Base-by-base conservation (phyloP, 2,888 invertebrate species). In the Microplitis deprimator region DNA sequence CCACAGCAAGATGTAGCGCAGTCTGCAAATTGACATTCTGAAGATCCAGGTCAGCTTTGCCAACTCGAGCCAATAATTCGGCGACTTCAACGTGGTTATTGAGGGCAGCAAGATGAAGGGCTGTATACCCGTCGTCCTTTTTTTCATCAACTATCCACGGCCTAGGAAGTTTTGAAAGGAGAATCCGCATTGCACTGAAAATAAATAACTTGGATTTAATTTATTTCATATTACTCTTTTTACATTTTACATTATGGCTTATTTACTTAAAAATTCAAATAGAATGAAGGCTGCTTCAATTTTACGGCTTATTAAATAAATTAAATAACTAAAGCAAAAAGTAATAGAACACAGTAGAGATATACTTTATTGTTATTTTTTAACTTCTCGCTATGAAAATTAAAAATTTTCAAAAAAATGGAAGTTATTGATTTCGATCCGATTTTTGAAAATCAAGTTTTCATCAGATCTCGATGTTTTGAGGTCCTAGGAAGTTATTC, bases 121-220 rank as follows among this genome's bases (percentile, higher is more conserved):
- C 98, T 0, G 98, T 98, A 91, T 98, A 98, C 1, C 98, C 98
- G 87, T 99, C 98, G 90, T 98, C 98, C 89, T 99, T 99, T 86
- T 98, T 98, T 91, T 99, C 98, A 90, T 99, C 98, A 77, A 98
- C 98, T 87, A 98, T 96, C 98, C 98, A 99, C 2, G 97, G 95
- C 38, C 98, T 93, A 59, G 97, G 97, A 79, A 98, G 92, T 91
- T 98, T 98, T 73, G 96, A 94, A 85, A 98, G 92, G 86, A 98
- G 93, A 87, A 98, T 97, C 88, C 97, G 95, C 98, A 98, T 98
- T 74, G 98, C 98, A 91, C 98, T 97, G 91, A 79, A 93, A 92
- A 39, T 65, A 69, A 62, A 72, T 78, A 78, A 68, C 75, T 60
- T 61, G 67, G 29, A 73, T 74, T 74, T 76, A 16, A 62, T 61